Evolutionary conservation across 2,113 vertebrate species (phyloP), one percentile per base, ranked within the genome.

Genomic region (Felis chaus): DNA sequence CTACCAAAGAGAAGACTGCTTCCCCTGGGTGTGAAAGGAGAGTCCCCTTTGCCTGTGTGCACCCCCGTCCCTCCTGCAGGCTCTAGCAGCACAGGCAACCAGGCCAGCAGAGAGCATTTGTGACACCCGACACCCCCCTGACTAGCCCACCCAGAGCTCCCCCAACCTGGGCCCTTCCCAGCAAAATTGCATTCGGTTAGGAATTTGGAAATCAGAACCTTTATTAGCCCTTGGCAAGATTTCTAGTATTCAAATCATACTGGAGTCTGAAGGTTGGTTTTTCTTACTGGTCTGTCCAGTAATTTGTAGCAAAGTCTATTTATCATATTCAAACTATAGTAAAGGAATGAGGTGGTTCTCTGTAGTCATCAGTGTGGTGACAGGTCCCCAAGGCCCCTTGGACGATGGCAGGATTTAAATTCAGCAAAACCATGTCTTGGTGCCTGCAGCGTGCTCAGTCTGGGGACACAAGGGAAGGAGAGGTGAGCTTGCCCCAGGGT

Each of bases 1-100:
- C 45, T 88, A 79, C 94, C 97, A 96, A 94, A 95, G 94, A 88
- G 74, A 90, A 95, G 36, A 12, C 14, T 2, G 29, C 12, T 39
- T 39, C 25, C 48, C 36, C 1, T 7, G 11, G 33, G 69, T 41
- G 2, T 29, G 68, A 68, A 53, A 61, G 89, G 25, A 88, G 61
- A 50, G 8, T 7, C 7, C 1, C 0, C 50, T 15, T 0, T 13
- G 12, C 15, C 57, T 65, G 21, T 25, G 12, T 7, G 57, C 4
- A 27, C 25, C 85, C 74, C 57, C 0, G 1, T 50, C 23, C 68
- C 71, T 29, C 13, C 65, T 2, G 63, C 61, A 33, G 74, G 18
- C 50, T 27, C 4, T 0, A 74, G 57, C 33, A 55, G 45, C 41
- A 1, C 29, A 7, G 33, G 11, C 19, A 31, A 53, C 89, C 68